Evolutionary conservation across 2,113 vertebrate species (phyloP), one percentile per base, ranked within the genome.

Genomic region (Nesogale talazaci): DNA sequence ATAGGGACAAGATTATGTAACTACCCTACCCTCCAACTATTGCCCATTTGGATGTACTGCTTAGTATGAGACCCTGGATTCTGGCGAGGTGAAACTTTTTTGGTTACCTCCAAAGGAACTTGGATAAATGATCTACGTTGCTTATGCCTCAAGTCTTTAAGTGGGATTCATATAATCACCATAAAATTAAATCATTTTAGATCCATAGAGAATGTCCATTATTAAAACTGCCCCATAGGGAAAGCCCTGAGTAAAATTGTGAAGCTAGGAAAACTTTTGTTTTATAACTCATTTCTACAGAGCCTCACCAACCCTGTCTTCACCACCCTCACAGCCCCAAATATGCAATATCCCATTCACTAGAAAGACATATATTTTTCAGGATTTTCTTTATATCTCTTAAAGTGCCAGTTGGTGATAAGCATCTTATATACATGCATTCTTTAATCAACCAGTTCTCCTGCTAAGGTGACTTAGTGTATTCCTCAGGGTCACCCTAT

Each of bases 111-210:
- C 46, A 61, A 67, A 86, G n/a, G 25, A 56, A 31, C 29, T 25
- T 42, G 83, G 61, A 69, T 15, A 83, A 86, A 77, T 29, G 78
- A 76, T 67, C 31, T 77, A 9, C 67, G 83, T 91, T 67, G 23
- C 23, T 25, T 77, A 34, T 81, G 65, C 42, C 74, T 83, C 12
- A 0, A 78, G 56, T 63, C 88, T 95, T 67, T 46, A 82, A 61
- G 42, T 3, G 34, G 22, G 94, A 67, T 31, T 38, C 23, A 15
- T 87, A 85, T 88, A 74, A 74, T 93, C 85, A 88, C 56, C 79
- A 46, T 74, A 78, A 93, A 96, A 91, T 94, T 82, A 84, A 96
- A 67, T 89, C 82, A 93, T 77, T 89, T 67, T 61, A 75, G 67
- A 70, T 69, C 42, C 74, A 63, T 40, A 52, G n/a, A 94, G 56